Evolutionary conservation across 2,797 vertebrate genomes (phyloP).

Genomic region (Sphenodon punctatus): DNA sequence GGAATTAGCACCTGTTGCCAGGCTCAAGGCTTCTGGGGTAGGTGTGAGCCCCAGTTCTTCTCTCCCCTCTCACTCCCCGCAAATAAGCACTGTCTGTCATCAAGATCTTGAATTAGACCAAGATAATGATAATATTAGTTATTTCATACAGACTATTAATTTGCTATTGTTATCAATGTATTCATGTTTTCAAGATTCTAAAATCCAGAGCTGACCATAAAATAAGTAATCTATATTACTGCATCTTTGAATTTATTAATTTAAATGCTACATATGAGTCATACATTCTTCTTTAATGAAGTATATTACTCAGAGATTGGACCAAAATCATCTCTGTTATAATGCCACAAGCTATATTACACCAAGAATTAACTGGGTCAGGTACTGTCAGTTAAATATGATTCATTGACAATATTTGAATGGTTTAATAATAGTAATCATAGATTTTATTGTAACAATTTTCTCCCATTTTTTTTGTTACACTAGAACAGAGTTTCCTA

Average conservation of each 20-base stretch:
- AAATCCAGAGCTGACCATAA: not conserved
- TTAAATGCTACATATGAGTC: not conserved
- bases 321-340: not conserved
- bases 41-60: too few relatives aligned
- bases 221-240: not conserved
- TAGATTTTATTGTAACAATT: not conserved
- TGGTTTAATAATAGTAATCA: not conserved
- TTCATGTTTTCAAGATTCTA: too few relatives aligned
- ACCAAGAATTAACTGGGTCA: not conserved
- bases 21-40: too few relatives aligned
- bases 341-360: not conserved
- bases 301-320: not conserved
- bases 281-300: not conserved
- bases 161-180: too few relatives aligned
- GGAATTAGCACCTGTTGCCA: too few relatives aligned
- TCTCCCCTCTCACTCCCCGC: too few relatives aligned
- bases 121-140: too few relatives aligned
- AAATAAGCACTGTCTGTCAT: too few relatives aligned
- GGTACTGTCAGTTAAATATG: not conserved
- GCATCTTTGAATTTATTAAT: not conserved
- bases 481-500: not conserved
- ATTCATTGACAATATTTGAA: not conserved
- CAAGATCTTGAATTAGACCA: too few relatives aligned
- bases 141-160: too few relatives aligned
- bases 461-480: not conserved